phyloP scores from a whole-genome alignment of 1,140 invertebrate genomes.

The Bombus turneri region DNA sequence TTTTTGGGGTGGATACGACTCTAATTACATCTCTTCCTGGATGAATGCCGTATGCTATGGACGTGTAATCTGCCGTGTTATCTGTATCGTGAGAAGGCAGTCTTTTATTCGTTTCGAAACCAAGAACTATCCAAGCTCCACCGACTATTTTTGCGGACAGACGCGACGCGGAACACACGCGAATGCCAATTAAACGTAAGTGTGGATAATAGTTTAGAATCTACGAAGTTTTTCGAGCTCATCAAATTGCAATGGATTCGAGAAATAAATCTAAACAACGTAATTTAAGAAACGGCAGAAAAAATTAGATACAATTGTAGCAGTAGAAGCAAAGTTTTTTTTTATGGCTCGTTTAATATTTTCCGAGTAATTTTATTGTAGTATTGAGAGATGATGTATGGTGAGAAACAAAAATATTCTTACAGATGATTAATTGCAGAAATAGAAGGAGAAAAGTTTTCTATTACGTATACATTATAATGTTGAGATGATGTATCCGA shows the following conservation, averaged over 20 bases:
- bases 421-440: not conserved
- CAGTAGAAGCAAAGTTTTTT: not conserved
- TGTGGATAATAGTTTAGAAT: not conserved
- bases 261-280: not conserved
- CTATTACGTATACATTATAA: not conserved
- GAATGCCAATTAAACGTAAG: not conserved
- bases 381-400: not conserved
- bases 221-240: not conserved
- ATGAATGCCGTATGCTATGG: slow-evolving; percentile 1
- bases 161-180: not conserved
- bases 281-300: not conserved
- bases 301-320: not conserved
- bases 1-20: slow-evolving; percentile 39
- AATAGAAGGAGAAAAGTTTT: not conserved
- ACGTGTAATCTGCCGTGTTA: not conserved
- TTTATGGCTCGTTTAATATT: not conserved
- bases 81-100: slow-evolving; percentile 17
- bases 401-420: not conserved
- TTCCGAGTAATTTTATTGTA: not conserved
- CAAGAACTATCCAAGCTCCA: not conserved
- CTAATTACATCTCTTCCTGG: slow-evolving; percentile 35
- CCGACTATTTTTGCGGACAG: not conserved
- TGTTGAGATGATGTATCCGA: not conserved
- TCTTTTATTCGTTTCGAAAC: not conserved
- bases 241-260: not conserved